These are phyloP conservation scores for Calameuta filiformis DNA, from an alignment of 2,888 invertebrate species.

Conservation along the genomic window DNA sequence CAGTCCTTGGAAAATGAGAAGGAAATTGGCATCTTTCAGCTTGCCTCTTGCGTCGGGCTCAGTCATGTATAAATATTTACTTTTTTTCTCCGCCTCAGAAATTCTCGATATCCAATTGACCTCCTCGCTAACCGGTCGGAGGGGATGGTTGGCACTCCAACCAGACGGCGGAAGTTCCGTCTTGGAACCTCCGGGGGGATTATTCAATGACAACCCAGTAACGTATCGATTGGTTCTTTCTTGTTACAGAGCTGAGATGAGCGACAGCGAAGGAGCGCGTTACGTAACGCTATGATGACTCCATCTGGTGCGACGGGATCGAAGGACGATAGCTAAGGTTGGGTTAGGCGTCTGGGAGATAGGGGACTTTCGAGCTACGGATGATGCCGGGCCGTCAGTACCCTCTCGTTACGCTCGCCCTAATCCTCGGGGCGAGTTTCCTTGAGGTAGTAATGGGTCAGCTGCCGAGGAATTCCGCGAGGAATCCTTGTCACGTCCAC, in stretches of 20 bases:
- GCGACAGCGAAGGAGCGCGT: not conserved
- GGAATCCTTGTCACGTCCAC: constrained; percentile 13
- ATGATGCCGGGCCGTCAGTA: constrained; percentile 10
- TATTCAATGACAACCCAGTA: not conserved
- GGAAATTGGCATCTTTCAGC: not conserved
- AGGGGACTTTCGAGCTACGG: not conserved
- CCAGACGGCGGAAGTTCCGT: not conserved
- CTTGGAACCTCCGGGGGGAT: not conserved
- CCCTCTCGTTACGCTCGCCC: constrained; percentile 15
- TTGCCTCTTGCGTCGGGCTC: not conserved
- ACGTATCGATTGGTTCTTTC: not conserved
- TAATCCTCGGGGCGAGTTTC: constrained; percentile 16
- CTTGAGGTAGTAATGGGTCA: not conserved
- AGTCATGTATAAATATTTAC: not conserved
- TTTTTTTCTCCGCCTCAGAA: not conserved
- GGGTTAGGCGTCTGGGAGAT: not conserved
- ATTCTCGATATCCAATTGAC: not conserved
- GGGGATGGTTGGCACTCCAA: not conserved
- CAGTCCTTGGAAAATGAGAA: not conserved
- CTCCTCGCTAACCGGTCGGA: no score
- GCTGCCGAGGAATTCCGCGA: not conserved
- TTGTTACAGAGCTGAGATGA: constrained; percentile 8
- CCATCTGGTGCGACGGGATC: not conserved
- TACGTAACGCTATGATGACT: constrained; percentile 11
- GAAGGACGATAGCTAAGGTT: not conserved